Conservation (phyloP, 2,888 invertebrate genomes). For the Pollenia labialis region DNA sequence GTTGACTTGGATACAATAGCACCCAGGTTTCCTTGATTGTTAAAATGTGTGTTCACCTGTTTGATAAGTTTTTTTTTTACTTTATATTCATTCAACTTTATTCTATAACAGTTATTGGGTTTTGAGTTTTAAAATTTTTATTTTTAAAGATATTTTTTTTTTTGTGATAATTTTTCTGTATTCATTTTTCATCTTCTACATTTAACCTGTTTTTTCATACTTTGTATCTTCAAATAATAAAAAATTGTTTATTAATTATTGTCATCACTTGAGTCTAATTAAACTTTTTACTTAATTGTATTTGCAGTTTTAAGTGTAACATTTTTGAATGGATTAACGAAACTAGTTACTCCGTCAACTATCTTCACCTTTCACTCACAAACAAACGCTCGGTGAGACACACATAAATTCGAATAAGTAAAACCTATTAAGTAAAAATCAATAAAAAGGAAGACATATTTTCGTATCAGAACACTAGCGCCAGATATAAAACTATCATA, state of each 20-base stretch:
- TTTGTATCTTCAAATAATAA: constrained; percentile 2
- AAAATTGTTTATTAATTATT: not conserved
- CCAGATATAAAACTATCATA: constrained; percentile 48
- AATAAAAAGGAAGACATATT: constrained; percentile 9
- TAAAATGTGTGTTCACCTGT: no score
- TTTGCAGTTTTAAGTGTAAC: constrained; percentile 65
- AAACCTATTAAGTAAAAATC: not conserved
- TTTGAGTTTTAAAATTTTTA: not conserved
- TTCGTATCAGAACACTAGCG: constrained; percentile 31
- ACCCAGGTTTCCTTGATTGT: no score
- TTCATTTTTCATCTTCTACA: not conserved
- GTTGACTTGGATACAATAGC: no score
- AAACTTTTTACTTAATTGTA: constrained; percentile 67
- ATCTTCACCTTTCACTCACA: constrained; percentile 31
- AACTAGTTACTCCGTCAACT: constrained; percentile 54
- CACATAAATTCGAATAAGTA: not conserved
- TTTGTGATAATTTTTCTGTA: no score
- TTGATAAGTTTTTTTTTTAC: no score
- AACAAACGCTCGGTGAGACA: constrained; percentile 20
- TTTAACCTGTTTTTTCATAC: constrained; percentile 15
- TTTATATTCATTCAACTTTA: no score
- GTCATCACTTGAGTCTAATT: constrained; percentile 33
- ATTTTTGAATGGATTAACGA: constrained; percentile 57
- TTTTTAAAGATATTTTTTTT: not conserved
- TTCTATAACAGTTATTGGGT: no score